Evolutionary conservation across 2,113 vertebrate species (phyloP), one percentile per base, ranked within the genome.

Genomic region (Myiagra hebetior): DNA sequence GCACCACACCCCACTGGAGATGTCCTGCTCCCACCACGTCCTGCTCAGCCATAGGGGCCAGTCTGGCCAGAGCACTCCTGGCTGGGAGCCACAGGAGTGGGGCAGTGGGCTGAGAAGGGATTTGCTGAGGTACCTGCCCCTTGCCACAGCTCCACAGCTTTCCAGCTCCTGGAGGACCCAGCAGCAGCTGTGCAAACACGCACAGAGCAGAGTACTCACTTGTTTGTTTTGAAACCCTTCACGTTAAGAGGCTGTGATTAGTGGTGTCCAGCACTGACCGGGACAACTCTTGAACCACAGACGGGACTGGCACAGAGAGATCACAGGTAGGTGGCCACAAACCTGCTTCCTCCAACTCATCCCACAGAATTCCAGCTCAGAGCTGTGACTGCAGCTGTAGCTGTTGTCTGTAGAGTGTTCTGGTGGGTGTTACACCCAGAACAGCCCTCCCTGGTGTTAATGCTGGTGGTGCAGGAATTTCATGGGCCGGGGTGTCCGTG

Each of bases 141-240:
- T 82, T 78, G n/a, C 69, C 56, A 47, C 1, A 3, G 50, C 62
- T 31, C 7, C 1, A 56, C 1, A 23, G 82, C 56, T 55, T 9
- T 24, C 46, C 62, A 46, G 26, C 8, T 41, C 50, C 59, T 21
- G 60, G 39, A 60, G 91, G 75, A 83, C 31, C 28, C 75, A 63
- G 87, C 78, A 44, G 85, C 94, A 87, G 85, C 94, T 93, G 87
- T 37, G 33, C 87, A 81, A 94, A 90, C 85, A 87, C 1, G 0
- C 33, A 15, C 8, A 55, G 39, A 70, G 86, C 65, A 39, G 8
- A 67, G 70, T 50, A 6, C 53, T 37, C 42, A 9, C 59, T 57
- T 18, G 68, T 64, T 86, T 93, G 79, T 26, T 93, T 89, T 30
- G 60, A 92, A 96, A 17, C n/a, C 47, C 68, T 60, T 53, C 20